phyloP scores from a whole-genome alignment of 2,797 vertebrate genomes.

The Sebastolobus altivelis region DNA sequence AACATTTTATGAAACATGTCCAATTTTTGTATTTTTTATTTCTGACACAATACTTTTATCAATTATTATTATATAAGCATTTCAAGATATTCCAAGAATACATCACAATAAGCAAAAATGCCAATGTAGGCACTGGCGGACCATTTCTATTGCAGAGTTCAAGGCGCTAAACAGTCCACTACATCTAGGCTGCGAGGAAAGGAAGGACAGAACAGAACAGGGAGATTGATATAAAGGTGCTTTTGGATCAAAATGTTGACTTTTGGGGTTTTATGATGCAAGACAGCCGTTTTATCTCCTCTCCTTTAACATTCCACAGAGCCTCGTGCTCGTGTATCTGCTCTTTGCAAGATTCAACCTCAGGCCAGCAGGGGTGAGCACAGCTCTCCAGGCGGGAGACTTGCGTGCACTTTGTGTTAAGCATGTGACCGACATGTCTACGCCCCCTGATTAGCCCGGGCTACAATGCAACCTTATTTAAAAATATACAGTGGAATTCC shows the following conservation, averaged over 20 bases:
- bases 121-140: too few relatives aligned
- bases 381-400: constrained; percentile 33
- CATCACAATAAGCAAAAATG: too few relatives aligned
- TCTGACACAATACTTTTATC: too few relatives aligned
- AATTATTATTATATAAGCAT: too few relatives aligned
- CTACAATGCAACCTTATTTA: constrained; percentile 73
- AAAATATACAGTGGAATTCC: constrained; percentile 76
- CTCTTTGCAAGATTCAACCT: constrained; percentile 28
- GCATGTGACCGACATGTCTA: constrained; percentile 49
- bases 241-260: constrained; percentile 21
- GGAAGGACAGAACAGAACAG: not conserved
- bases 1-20: too few relatives aligned
- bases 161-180: not conserved
- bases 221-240: constrained; percentile 5
- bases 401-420: constrained; percentile 18
- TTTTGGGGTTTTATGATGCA: constrained; percentile 45
- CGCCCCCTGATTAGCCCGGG: constrained; percentile 61
- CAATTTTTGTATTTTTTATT: too few relatives aligned
- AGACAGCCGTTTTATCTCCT: constrained; percentile 32
- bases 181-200: not conserved
- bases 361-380: constrained; percentile 28
- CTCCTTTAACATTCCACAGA: constrained; percentile 28
- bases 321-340: not conserved
- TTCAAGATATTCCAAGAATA: too few relatives aligned
- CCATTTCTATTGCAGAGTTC: too few relatives aligned